Conservation (phyloP, 2,113 vertebrate species). For the Tyrannus savana region DNA sequence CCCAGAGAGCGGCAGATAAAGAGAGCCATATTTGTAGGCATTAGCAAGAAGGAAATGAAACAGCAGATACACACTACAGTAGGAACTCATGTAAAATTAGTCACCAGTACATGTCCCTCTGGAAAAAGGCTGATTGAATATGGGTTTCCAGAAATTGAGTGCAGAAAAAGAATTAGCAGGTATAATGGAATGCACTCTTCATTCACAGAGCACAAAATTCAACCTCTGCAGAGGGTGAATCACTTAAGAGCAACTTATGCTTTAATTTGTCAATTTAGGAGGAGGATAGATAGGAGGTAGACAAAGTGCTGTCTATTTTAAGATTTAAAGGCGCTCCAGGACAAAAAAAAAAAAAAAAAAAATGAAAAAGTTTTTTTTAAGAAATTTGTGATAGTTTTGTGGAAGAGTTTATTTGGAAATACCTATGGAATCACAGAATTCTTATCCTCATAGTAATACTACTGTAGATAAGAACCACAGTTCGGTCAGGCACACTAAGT, state of each 20-base stretch:
- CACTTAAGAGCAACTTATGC: not conserved
- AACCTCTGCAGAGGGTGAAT: not conserved
- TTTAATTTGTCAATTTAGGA: slow-evolving; percentile 1
- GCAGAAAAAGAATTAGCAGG: not conserved
- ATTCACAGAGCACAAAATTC: not conserved
- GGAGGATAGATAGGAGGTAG: not conserved
- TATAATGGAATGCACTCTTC: not conserved
- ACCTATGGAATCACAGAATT: not conserved
- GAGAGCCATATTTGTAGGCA: slow-evolving; percentile 9
- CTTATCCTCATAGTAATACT: not conserved
- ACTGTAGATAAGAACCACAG: not conserved
- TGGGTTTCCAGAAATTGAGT: not conserved
- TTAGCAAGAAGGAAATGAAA: slow-evolving; percentile 49
- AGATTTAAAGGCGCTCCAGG: not conserved
- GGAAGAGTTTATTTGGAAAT: not conserved
- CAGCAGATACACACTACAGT: not conserved
- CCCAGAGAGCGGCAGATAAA: slow-evolving; percentile 45
- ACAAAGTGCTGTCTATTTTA: not conserved
- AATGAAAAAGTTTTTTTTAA: not conserved
- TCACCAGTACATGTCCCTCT: not conserved
- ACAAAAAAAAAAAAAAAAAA: not conserved
- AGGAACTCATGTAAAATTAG: slow-evolving; percentile 28
- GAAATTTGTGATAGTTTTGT: not conserved
- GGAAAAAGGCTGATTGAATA: not conserved
- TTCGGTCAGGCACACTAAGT: not conserved